These are phyloP conservation scores for Meta bourneti DNA, from an alignment of 2,888 invertebrate species.

Conservation along the genomic window DNA sequence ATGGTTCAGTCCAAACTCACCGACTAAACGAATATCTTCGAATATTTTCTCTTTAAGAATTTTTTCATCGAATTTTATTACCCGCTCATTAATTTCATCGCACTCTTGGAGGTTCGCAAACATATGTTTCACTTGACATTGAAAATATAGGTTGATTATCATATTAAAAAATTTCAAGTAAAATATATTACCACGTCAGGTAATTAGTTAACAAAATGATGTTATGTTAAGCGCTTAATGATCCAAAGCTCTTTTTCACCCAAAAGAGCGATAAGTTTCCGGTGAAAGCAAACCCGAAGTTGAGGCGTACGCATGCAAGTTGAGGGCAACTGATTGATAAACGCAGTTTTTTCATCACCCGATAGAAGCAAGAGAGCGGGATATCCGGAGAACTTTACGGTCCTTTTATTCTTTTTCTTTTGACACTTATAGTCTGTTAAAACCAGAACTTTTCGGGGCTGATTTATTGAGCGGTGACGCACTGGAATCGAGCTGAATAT, in stretches of 20 bases:
- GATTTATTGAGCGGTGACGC: not conserved
- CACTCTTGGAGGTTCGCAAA: not conserved
- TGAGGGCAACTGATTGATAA: slow-evolving; percentile 13
- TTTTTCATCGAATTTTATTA: too few relatives aligned
- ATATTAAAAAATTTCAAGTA: not conserved
- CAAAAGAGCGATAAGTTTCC: slow-evolving; percentile 5
- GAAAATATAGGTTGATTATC: not conserved
- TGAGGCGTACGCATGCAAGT: not conserved
- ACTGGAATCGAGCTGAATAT: not conserved
- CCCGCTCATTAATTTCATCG: too few relatives aligned
- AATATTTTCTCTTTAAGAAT: too few relatives aligned
- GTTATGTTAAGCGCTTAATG: not conserved
- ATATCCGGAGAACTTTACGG: slow-evolving; percentile 28
- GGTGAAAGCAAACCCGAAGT: not conserved
- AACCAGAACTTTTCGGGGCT: not conserved
- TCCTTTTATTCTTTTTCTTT: not conserved
- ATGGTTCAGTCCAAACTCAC: too few relatives aligned
- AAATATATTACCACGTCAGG: not conserved
- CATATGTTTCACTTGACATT: not conserved
- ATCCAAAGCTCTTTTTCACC: not conserved
- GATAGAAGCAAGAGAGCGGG: slow-evolving; percentile 26
- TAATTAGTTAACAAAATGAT: not conserved
- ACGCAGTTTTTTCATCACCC: slow-evolving; percentile 33
- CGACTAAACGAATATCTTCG: too few relatives aligned
- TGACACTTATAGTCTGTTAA: not conserved